These are phyloP conservation scores for Capricornis sumatraensis DNA, from an alignment of 2,113 vertebrate genomes.

Conservation along the genomic window DNA sequence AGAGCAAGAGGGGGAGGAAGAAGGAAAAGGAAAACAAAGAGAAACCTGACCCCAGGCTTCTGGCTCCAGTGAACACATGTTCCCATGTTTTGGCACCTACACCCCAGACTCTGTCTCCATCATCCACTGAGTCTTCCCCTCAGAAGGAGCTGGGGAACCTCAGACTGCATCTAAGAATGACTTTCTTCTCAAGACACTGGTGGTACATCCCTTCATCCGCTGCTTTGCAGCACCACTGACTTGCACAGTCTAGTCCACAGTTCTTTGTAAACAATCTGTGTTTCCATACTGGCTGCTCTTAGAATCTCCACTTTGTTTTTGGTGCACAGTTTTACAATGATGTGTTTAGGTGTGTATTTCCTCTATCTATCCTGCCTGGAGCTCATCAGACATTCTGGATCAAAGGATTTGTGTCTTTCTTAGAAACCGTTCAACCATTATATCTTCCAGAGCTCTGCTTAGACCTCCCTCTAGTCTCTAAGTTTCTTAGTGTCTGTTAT, in stretches of 20 bases:
- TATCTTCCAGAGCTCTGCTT: not conserved
- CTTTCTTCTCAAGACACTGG: not conserved
- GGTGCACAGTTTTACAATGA: not conserved
- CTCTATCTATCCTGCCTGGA: not conserved
- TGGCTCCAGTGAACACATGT: not conserved
- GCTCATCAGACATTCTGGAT: not conserved
- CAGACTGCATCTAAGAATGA: not conserved
- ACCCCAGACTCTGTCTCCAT: too few species aligned
- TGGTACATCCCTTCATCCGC: not conserved
- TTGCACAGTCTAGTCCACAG: not conserved
- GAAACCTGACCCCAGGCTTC: not conserved
- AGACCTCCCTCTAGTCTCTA: not conserved
- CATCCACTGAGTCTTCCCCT: fast-evolving
- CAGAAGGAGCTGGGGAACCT: not conserved
- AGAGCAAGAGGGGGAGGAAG: too few species aligned
- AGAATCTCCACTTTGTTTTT: not conserved
- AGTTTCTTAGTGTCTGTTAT: not conserved
- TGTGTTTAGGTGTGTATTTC: not conserved
- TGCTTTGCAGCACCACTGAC: not conserved
- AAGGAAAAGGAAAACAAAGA: not conserved
- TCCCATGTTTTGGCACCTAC: fast-evolving
- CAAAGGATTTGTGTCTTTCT: not conserved
- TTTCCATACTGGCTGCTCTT: not conserved
- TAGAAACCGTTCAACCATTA: not conserved
- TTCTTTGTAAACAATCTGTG: not conserved